Evolutionary conservation across 2,113 vertebrate genomes (phyloP), one percentile per base, ranked within the genome.

Genomic region (Cryptotis parvus): DNA sequence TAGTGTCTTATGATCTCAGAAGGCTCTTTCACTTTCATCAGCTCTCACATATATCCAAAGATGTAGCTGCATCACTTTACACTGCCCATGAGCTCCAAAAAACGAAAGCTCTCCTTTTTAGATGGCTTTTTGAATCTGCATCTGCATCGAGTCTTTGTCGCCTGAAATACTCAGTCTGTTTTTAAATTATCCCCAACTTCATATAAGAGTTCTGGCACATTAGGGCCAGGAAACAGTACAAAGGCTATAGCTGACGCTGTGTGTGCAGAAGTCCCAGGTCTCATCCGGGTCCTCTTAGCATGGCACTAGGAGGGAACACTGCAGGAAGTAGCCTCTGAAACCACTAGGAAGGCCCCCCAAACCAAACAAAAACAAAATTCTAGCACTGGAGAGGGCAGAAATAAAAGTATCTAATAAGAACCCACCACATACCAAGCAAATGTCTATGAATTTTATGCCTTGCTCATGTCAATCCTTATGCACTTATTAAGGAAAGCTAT

Each of bases 21-120:
- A 87, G 55, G 26, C 73, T 84, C 43, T 88, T 41, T 52, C n/a
- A 29, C 10, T 9, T 49, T 70, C 65, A 81, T 80, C 6, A 66
- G 45, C 9, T 49, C 9, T 49, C 9, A 49, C 45, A 49, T 49
- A 66, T 37, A 73, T 37, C 65, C 63, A 63, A 75, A 16, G 9
- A 79, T n/a, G 9, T 24, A 70, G 31, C 49, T 72, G 63, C 41
- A 39, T n/a, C 20, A 33, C 24, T 52, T 35, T 29, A 75, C 49
- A 12, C 61, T 49, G 35, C 37, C 84, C 82, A 6, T 49, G 83
- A 89, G 49, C 75, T 65, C 73, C 43, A n/a, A 78, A n/a, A 78
- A 73, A 31, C 75, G n/a, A 80, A 92, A 73, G 37, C 31, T 68
- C 69, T 89, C 70, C 55, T 91, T 77, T n/a, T 52, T 78, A 89